These are phyloP conservation scores for Corapipo altera DNA, from an alignment of 2,113 vertebrate genomes.

Conservation along the genomic window DNA sequence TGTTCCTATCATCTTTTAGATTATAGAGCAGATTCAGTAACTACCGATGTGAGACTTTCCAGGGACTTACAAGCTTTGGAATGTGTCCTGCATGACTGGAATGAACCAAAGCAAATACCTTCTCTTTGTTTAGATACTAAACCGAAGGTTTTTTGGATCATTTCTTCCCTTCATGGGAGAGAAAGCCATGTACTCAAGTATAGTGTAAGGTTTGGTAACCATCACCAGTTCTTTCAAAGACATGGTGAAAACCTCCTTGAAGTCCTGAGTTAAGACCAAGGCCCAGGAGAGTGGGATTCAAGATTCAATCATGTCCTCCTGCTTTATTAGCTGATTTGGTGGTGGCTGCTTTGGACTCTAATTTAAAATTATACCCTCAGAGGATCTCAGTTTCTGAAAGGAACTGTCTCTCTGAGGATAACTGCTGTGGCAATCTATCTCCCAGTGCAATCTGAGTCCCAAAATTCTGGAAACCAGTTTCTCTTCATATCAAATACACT, in stretches of 20 bases:
- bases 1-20: background rate
- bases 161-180: background rate
- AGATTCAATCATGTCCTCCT: background rate
- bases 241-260: background rate
- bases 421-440: background rate
- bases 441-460: background rate
- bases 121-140: background rate
- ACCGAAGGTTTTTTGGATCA: background rate
- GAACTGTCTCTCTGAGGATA: background rate
- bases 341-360: background rate
- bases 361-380: background rate
- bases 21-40: background rate
- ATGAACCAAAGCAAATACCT: background rate
- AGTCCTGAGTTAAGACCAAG: background rate
- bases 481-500: background rate
- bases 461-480: background rate
- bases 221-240: background rate
- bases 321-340: background rate
- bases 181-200: background rate
- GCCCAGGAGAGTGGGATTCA: background rate
- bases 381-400: background rate
- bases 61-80: background rate
- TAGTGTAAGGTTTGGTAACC: background rate
- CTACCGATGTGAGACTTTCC: background rate
- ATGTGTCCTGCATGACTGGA: background rate